A percentile compares a stretch with the other conserved stretches of the same genome.
Conservation (phyloP, 2,113 vertebrate species). For the Brachyistius frenatus region DNA sequence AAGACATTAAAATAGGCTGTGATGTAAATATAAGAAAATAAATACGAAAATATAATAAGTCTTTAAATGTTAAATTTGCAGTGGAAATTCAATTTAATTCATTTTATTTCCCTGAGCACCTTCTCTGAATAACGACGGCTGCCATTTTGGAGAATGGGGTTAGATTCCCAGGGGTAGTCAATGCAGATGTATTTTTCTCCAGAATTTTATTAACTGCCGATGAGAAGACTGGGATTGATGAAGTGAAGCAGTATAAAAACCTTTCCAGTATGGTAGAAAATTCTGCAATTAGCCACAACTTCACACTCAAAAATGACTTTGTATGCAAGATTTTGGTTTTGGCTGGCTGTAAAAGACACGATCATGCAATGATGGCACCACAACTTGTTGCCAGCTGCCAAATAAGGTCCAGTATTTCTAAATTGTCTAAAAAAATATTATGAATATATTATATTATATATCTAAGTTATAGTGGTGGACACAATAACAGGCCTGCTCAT, state of each 20-base stretch:
- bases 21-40: not conserved
- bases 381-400: not conserved
- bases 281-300: conserved; percentile 1
- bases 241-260: conserved; percentile 3
- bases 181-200: conserved; percentile 2
- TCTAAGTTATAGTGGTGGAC: not conserved
- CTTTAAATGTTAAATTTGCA: not conserved
- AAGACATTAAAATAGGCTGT: not conserved
- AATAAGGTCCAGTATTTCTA: not conserved
- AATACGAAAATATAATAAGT: not conserved
- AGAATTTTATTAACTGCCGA: not conserved
- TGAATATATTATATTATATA: not conserved
- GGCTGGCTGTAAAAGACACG: not conserved
- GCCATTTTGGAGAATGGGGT: conserved; percentile 1
- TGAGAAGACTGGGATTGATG: conserved; percentile 4
- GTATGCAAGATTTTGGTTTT: not conserved
- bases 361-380: not conserved
- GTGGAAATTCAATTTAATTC: not conserved
- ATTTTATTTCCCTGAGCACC: conserved; percentile 8
- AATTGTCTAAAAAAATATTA: not conserved
- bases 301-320: not conserved
- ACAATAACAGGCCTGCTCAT: not conserved
- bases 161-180: conserved; percentile 10
- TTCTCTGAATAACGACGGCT: not conserved
- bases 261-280: not conserved